Evolutionary conservation across 2,888 invertebrate species (phyloP), one percentile per base, ranked within the genome.

Genomic region (Thelaira solivaga): DNA sequence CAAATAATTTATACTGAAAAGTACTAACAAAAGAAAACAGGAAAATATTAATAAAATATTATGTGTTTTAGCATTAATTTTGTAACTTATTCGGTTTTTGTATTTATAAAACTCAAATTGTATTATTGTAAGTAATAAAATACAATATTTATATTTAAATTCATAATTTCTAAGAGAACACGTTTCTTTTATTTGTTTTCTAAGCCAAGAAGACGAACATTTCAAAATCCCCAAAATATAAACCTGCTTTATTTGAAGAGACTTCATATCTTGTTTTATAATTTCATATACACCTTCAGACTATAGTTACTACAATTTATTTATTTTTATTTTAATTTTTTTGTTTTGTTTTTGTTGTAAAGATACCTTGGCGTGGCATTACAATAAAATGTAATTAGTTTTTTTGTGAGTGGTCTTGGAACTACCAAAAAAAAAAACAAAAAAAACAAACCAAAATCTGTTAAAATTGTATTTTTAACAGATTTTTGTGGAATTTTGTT

Each of bases 331-430:
- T 51, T 51, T 11, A 29, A 10, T 18, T 16, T 13, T 47, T 51
- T 16, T 11, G 11, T 51, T 47, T 51, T 51, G 5, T 51, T 29
- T 51, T 34, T 34, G 36, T 13, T 22, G 7, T 10, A 26, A 26
- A 65, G 47, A 45, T 31, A 45, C 67, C 67, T 67, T 67, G 67
- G n/a, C 22, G 34, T 34, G 45, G 26, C 11, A 67, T 55, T 67
- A 67, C 41, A 43, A 20, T 1, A 67, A 10, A 43, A 18, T 67
- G 43, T 34, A 45, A 34, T 55, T 55, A 53, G n/a, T 47, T 24
- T 31, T 36, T 55, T 26, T 26, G 4, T 24, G 8, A 39, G 55
- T 55, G 36, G 36, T 24, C 24, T 55, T 22, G 22, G 22, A 18
- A 39, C 8, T 24, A 24, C 10, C 10, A 55, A 55, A 13, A 39